Evolutionary conservation across 2,797 vertebrate genomes (phyloP).

Genomic region (Pogoniulus pusillus): DNA sequence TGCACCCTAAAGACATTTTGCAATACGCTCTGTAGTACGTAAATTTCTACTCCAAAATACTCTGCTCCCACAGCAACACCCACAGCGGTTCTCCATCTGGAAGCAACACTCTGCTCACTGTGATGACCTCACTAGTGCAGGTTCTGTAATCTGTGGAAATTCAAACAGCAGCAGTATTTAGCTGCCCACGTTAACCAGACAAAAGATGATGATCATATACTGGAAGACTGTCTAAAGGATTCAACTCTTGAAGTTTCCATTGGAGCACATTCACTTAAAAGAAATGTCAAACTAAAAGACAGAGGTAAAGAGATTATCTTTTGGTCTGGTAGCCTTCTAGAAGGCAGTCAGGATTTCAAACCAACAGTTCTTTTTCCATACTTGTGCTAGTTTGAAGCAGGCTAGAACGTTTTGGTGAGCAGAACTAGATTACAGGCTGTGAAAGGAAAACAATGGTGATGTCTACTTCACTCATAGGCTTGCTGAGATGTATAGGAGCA

Average conservation of each 20-base stretch:
- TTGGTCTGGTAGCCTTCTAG: background rate
- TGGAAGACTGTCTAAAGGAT: background rate
- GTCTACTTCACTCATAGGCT: too few species aligned
- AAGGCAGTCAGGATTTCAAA: conserved; percentile 13
- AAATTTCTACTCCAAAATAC: background rate
- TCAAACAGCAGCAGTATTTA: background rate
- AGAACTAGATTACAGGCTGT: too few species aligned
- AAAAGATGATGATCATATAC: background rate
- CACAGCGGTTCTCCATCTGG: background rate
- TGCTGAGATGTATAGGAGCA: too few species aligned
- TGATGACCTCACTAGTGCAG: background rate
- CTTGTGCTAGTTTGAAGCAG: too few species aligned
- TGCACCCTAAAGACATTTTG: background rate
- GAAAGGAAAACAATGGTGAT: too few species aligned
- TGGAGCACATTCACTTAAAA: background rate
- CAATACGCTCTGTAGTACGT: background rate
- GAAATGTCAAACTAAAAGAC: background rate
- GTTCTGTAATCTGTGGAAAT: background rate
- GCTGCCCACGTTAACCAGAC: background rate
- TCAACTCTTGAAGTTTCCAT: background rate
- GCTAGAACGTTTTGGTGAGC: too few species aligned
- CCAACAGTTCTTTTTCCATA: too few species aligned
- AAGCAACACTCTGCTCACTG: background rate
- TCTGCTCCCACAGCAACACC: background rate
- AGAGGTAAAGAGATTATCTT: background rate